Evolutionary conservation across 2,888 invertebrate genomes (phyloP).

Genomic region (Chromoteleia sp.): DNA sequence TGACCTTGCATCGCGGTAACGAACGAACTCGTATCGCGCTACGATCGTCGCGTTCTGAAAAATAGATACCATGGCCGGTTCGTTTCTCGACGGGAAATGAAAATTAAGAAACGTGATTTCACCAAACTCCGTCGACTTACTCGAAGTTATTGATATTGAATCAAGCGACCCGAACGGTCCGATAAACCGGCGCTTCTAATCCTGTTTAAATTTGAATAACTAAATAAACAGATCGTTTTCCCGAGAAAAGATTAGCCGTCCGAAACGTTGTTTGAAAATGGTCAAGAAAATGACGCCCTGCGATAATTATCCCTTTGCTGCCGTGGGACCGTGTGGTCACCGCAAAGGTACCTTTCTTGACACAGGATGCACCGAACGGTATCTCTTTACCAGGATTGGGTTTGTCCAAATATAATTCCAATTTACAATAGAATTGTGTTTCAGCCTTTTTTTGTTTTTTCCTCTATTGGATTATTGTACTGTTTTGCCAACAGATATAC

Average conservation of each 20-base stretch:
- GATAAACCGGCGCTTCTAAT: too few relatives aligned
- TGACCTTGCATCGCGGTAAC: conserved; percentile 51
- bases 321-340: too few relatives aligned
- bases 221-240: not conserved
- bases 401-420: conserved; percentile 15
- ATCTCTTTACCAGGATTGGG: not conserved
- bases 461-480: conserved; percentile 9
- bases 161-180: not conserved
- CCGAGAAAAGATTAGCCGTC: not conserved
- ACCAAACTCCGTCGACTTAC: not conserved
- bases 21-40: conserved; percentile 28
- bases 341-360: conserved; percentile 4
- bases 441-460: not conserved
- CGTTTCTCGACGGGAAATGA: not conserved
- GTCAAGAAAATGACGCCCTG: not conserved
- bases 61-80: not conserved
- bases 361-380: not conserved
- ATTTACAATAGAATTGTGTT: conserved; percentile 5
- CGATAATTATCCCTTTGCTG: conserved; percentile 2
- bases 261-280: too few relatives aligned
- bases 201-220: not conserved
- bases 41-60: conserved; percentile 12
- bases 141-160: not conserved
- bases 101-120: conserved; percentile 18
- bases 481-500: conserved; percentile 11